Base-by-base conservation (phyloP, 1,140 invertebrate genomes). In the Pentalonia nigronervosa region DNA sequence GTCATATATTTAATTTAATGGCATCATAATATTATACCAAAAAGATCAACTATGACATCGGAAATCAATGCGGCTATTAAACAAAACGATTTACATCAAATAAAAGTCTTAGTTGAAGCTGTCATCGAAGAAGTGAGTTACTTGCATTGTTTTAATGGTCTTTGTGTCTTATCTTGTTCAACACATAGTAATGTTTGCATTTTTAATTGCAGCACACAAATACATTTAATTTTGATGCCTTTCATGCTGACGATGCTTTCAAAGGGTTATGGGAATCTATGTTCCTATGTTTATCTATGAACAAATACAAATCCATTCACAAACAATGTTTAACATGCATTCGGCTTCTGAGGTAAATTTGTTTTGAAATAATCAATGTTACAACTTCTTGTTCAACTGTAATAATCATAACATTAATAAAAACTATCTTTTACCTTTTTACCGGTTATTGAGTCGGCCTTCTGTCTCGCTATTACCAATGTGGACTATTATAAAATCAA, bases 261-360 rank as follows among this genome's bases (percentile, higher is more conserved):
- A 94, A 95, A 94, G 94, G 95, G 30, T 94, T 97, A 87, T 97
- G 96, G 96, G 95, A 95, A 67, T 94, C 94, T 88, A 94, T 97
- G 93, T 96, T 96, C 94, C 95, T 94, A 25, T 95, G 95, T 93
- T 94, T 97, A 67, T 95, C 95, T 41, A 95, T 96, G 94, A 94
- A 95, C 53, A 94, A 94, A 48, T 94, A 95, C 94, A 93, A 94
- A 34, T 94, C 94, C 23, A 89, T 96, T 67, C 95, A 96, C 94
- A 94, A 95, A 36, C 95, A 95, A 94, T 96, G 96, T 94, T 95
- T 97, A 86, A 95, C 95, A 92, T 95, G 95, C 7, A 95, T 97
- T 94, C 95, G 96, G 84, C 96, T 97, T 94, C 95, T 96, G 41
- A 96, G 96, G 96, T 96, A 95, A 92, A 81, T 7, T 8, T 47